phyloP scores from a whole-genome alignment of 35 echinoderm and acorn worm genomes.

The Acanthaster planci region DNA sequence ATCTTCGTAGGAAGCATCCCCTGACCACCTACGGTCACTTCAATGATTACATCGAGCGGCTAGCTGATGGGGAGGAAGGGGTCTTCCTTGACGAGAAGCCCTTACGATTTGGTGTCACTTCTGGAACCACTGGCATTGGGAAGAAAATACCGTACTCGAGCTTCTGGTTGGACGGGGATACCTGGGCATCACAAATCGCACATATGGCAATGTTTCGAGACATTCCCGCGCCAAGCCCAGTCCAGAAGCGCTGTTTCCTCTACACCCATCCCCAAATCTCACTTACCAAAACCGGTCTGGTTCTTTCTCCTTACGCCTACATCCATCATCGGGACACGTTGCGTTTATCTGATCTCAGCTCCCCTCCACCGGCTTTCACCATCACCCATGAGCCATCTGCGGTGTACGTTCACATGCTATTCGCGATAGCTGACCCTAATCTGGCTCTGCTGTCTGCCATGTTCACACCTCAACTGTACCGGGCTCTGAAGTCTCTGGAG shows the following conservation, averaged over 20 bases:
- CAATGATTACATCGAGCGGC: slow-evolving; percentile 47
- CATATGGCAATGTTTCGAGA: not conserved
- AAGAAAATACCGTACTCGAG: slow-evolving; percentile 43
- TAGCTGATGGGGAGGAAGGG: slow-evolving; percentile 64
- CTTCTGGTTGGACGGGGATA: slow-evolving; percentile 9
- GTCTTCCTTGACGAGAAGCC: slow-evolving; percentile 50
- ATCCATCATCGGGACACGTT: not conserved
- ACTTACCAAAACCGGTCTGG: not conserved
- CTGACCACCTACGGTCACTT: slow-evolving; percentile 64
- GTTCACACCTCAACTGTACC: slow-evolving; percentile 44
- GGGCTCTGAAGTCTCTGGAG: slow-evolving; percentile 38
- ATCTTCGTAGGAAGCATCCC: slow-evolving; percentile 49
- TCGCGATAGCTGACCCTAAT: slow-evolving; percentile 45
- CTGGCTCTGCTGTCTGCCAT: slow-evolving; percentile 14
- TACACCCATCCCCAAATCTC: slow-evolving; percentile 22
- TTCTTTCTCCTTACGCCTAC: slow-evolving; percentile 4
- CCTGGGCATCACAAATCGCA: not conserved
- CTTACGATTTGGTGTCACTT: slow-evolving; percentile 45
- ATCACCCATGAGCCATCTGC: slow-evolving; percentile 38
- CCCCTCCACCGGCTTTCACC: slow-evolving; percentile 34
- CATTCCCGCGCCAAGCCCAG: not conserved
- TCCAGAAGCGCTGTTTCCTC: slow-evolving; percentile 39
- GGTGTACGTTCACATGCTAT: slow-evolving; percentile 52
- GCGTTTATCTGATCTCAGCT: not conserved
- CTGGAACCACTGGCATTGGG: slow-evolving; percentile 59